Conservation (phyloP, 2,888 invertebrate genomes). For the Capitulum mitella region DNA sequence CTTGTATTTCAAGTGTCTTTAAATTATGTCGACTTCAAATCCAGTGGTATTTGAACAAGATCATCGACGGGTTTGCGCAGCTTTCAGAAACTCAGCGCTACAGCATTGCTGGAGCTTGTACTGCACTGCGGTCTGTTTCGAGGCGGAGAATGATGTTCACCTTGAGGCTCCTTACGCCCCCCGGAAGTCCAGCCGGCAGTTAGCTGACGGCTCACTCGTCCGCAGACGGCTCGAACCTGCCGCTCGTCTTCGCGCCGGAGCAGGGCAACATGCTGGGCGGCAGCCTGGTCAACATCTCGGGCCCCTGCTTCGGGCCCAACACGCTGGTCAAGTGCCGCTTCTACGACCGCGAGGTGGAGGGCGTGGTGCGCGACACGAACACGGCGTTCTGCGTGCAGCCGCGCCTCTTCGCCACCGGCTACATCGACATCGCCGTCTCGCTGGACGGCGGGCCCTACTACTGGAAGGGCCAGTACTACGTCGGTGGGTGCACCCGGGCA, state of each 20-base stretch:
- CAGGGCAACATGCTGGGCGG: slow-evolving; percentile 97
- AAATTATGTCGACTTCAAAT: too few relatives aligned
- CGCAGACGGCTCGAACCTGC: slow-evolving; percentile 69
- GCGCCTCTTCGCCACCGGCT: slow-evolving; percentile 75
- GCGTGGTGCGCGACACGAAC: slow-evolving; percentile 47
- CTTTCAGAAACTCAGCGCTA: too few relatives aligned
- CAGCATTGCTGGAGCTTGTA: too few relatives aligned
- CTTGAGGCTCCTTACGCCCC: too few relatives aligned
- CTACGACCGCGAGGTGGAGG: slow-evolving; percentile 39
- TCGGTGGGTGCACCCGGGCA: slow-evolving; percentile 71
- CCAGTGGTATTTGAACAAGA: too few relatives aligned
- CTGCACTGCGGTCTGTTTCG: too few relatives aligned
- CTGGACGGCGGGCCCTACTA: slow-evolving; percentile 70
- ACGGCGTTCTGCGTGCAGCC: slow-evolving; percentile 86
- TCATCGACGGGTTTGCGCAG: too few relatives aligned
- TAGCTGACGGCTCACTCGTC: slow-evolving; percentile 27
- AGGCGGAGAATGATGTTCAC: too few relatives aligned
- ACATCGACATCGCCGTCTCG: slow-evolving; percentile 76
- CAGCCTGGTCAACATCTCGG: slow-evolving; percentile 90
- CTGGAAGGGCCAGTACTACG: slow-evolving; percentile 84
- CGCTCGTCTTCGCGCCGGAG: slow-evolving; percentile 82
- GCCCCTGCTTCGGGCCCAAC: slow-evolving; percentile 76
- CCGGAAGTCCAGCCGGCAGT: too few relatives aligned
- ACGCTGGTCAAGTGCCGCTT: slow-evolving; percentile 65
- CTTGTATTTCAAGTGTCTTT: too few relatives aligned